These are phyloP conservation scores for Biston stratarius DNA, from an alignment of 2,888 invertebrate genomes.

Conservation along the genomic window DNA sequence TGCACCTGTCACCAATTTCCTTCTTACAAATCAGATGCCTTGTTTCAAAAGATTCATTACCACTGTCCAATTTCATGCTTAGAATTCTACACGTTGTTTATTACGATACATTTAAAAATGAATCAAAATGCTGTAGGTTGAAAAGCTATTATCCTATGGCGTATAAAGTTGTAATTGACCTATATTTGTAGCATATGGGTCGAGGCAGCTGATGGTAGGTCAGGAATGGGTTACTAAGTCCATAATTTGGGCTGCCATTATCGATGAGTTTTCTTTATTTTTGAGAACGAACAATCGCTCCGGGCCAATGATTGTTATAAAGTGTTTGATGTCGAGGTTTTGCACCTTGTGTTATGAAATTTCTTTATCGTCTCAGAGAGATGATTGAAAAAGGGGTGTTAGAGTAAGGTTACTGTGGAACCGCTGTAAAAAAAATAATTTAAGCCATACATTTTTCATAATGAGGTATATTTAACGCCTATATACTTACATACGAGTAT, in stretches of 20 bases:
- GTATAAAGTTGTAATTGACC: conserved; percentile 66
- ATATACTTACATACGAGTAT: too few relatives aligned
- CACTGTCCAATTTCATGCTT: conserved; percentile 55
- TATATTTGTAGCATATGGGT: conserved; percentile 79
- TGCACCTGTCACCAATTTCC: conserved; percentile 73
- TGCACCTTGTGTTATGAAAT: conserved; percentile 81
- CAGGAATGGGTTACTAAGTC: conserved; percentile 72
- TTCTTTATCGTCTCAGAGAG: conserved; percentile 55
- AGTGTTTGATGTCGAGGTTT: conserved; percentile 70
- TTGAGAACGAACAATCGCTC: conserved; percentile 63
- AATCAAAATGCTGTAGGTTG: neutral
- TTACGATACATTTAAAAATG: conserved; percentile 5
- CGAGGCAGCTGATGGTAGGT: conserved; percentile 79
- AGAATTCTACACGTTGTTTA: conserved; percentile 45
- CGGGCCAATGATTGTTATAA: conserved; percentile 71
- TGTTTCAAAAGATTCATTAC: conserved; percentile 73
- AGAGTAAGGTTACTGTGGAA: conserved; percentile 50
- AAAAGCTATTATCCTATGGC: neutral
- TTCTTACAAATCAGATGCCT: conserved; percentile 69
- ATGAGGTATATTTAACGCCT: too few relatives aligned
- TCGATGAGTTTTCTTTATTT: conserved; percentile 78
- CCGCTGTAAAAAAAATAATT: conserved; percentile 37
- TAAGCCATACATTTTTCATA: neutral
- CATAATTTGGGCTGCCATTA: conserved; percentile 77
- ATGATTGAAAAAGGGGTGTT: conserved; percentile 73